Base-by-base conservation (phyloP, 2,113 vertebrate genomes). In the Nematolebias whitei region DNA sequence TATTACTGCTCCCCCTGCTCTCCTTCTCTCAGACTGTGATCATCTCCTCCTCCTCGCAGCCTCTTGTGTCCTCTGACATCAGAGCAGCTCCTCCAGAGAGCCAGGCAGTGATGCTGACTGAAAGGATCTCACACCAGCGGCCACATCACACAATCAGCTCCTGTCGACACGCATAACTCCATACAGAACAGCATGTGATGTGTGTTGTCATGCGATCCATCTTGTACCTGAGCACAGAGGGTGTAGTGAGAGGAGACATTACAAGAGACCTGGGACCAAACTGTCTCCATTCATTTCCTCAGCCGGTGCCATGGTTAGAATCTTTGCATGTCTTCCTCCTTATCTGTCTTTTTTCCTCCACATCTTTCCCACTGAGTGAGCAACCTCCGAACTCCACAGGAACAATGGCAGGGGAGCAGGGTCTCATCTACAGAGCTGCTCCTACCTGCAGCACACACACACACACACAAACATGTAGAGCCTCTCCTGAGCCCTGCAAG, bases 381-480 rank as follows among this genome's bases (percentile, higher is more conserved):
- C 51, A 29, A 73, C 80, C 69, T 71, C 68, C 66, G 22, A 74
- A 74, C 68, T 76, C 79, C 41, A 24, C 22, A 38, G 18, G 53
- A 74, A 60, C 59, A 74, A 80, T 80, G 53, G 60, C 66, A 74
- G 49, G 62, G 71, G 63, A 59, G 51, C 53, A 58, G 62, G 59
- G 68, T 73, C 69, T 87, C 74, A 81, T 78, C 71, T 58, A 68
- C 55, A 72, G 75, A 69, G 73, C 74, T 73, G 82, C 76, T 71
- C 68, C 56, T 6, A 23, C 54, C 85, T 73, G 71, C 71, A 38
- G 52, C 13, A 44, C 70, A 76, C 67, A 79, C 38, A 55, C 14
- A 83, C 11, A 69, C 32, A 35, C 32, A 35, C 32, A 35, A 4
- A 5, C 32, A 5, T 10, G 10, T 8, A 35, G 13, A 71, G 54